Base-by-base conservation (phyloP, 1,140 invertebrate species). In the Homarus americanus region DNA sequence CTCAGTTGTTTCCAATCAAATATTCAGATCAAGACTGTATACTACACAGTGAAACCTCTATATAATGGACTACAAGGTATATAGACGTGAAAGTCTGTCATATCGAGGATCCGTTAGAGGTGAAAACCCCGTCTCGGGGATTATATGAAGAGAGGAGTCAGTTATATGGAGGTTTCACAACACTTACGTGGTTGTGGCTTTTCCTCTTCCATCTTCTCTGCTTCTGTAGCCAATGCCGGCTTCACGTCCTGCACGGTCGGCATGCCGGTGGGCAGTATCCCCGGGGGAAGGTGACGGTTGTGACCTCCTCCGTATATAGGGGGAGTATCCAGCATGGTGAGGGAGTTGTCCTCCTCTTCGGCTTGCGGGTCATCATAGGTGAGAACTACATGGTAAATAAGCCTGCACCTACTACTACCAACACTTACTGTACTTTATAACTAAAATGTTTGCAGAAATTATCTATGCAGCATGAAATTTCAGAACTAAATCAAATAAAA, bases 311-410 rank as follows among this genome's bases (percentile, higher is more conserved):
- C 96, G 92, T 96, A 96, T 93, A 96, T 94, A 94, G 96, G 96
- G 24, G 96, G 96, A 5, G 94, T 83, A 94, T 95, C 94, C 82
- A 94, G 93, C 49, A 93, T 93, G 5, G 94, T 94, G 44, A 94
- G 94, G 92, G 97, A 97, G 93, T 96, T 97, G 93, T 98, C 98
- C 94, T 98, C 98, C 94, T 99, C 98, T 95, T 99, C 98, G 96
- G 97, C 97, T 97, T 97, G 97, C 87, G 93, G 93, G 96, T 99
- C 98, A 96, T 98, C 97, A 97, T 98, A 99, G 96, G 98, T 98
- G 96, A 99, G 97, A 97, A 99, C 98, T 99, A 96, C 84, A 92
- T 96, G 97, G 97, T 97, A 96, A 97, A 97, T 97, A 97, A 97
- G 96, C 69, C 82, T 83, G 82, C 58, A 66, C 86, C 80, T 34